Conservation (phyloP, 2,113 vertebrate genomes). For the Eurypyga helias region DNA sequence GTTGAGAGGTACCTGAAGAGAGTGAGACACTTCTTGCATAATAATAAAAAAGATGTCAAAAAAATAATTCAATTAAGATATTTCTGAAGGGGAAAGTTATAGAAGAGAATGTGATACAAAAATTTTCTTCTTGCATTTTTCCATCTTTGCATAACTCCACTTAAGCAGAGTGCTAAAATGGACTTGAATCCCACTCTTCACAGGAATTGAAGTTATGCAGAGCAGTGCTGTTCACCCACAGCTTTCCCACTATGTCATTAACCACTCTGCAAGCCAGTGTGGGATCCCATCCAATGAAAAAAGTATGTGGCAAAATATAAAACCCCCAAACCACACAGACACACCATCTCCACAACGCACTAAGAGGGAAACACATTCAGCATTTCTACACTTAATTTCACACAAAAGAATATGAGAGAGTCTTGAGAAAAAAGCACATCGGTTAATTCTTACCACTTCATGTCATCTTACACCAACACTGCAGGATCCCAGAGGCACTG, state of each 20-base stretch:
- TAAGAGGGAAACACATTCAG: background rate
- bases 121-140: background rate
- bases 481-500: background rate
- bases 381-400: background rate
- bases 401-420: rapidly evolving
- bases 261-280: background rate
- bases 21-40: rapidly evolving
- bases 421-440: background rate
- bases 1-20: background rate
- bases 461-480: background rate
- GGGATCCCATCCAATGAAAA: background rate
- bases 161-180: background rate
- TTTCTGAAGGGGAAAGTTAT: background rate
- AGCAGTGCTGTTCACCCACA: background rate
- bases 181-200: background rate
- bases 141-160: background rate
- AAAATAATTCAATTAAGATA: background rate
- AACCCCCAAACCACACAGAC: background rate
- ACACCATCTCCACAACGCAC: background rate
- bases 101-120: background rate
- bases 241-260: background rate
- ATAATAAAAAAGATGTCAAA: background rate
- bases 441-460: background rate
- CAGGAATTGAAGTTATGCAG: background rate
- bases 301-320: background rate